phyloP scores from a whole-genome alignment of 2,888 invertebrate genomes.

The Synanthedon formicaeformis region DNA sequence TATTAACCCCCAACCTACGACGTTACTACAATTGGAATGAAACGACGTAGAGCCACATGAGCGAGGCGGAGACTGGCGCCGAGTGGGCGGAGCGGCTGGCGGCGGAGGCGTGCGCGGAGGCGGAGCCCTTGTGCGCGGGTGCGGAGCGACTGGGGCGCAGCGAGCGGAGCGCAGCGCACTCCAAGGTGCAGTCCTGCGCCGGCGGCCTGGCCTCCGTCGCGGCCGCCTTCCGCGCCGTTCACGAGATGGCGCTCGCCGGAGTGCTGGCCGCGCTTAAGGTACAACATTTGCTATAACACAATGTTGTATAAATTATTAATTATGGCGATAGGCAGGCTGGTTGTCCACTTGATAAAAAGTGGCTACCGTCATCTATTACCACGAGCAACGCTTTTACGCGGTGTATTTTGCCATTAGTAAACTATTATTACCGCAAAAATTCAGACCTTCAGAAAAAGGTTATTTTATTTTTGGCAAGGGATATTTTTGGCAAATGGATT shows the following conservation, averaged over 20 bases:
- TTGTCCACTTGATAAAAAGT: too few species aligned
- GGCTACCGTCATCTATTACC: too few species aligned
- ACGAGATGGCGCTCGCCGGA: constrained; percentile 28
- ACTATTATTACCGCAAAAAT: too few species aligned
- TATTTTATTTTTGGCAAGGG: too few species aligned
- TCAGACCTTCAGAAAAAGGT: too few species aligned
- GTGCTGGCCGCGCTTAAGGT: constrained; percentile 26
- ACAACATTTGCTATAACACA: too few species aligned
- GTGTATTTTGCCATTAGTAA: too few species aligned
- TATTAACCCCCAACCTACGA: too few species aligned
- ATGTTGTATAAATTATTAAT: too few species aligned
- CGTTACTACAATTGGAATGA: not conserved
- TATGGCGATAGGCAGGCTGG: too few species aligned
- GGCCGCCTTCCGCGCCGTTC: constrained; percentile 42
- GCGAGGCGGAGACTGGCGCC: constrained; percentile 91
- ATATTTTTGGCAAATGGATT: too few species aligned
- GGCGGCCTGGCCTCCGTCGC: constrained; percentile 38
- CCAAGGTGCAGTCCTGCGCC: constrained; percentile 40
- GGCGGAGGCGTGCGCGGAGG: constrained; percentile 78
- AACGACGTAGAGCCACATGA: constrained; percentile 77
- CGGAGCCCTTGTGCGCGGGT: constrained; percentile 72
- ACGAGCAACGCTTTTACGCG: too few species aligned
- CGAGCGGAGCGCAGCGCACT: constrained; percentile 35
- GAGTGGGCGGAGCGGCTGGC: constrained; percentile 92
- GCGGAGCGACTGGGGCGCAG: constrained; percentile 13